These are phyloP conservation scores for Gorilla gorilla DNA, from an alignment of 2,113 vertebrate species.

Conservation along the genomic window DNA sequence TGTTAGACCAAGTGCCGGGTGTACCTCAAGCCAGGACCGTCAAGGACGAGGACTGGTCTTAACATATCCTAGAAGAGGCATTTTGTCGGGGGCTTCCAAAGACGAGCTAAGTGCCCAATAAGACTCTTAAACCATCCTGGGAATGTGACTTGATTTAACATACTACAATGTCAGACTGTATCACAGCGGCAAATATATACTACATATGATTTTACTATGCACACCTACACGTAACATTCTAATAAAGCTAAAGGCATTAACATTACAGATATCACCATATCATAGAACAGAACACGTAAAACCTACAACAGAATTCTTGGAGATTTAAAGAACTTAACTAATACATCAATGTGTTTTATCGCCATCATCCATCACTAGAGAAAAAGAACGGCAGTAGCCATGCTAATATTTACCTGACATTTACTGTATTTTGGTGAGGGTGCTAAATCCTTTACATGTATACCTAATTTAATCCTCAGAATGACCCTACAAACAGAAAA, in stretches of 20 bases:
- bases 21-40: fast-evolving
- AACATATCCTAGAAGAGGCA: neutral
- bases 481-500: neutral
- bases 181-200: neutral
- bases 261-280: fast-evolving
- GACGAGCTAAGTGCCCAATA: neutral
- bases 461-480: neutral
- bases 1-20: neutral
- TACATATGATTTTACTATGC: fast-evolving
- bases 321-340: fast-evolving
- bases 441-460: fast-evolving
- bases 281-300: fast-evolving
- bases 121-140: neutral
- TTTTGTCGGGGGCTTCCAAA: neutral
- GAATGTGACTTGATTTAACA: neutral
- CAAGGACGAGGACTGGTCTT: neutral
- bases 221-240: neutral
- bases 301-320: fast-evolving
- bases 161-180: neutral
- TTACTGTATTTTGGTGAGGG: fast-evolving
- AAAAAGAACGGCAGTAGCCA: fast-evolving
- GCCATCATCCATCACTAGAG: fast-evolving
- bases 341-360: fast-evolving
- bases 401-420: fast-evolving
- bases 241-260: fast-evolving